Evolutionary conservation across 1,140 invertebrate species (phyloP).

Genomic region (Drosophila lini): DNA sequence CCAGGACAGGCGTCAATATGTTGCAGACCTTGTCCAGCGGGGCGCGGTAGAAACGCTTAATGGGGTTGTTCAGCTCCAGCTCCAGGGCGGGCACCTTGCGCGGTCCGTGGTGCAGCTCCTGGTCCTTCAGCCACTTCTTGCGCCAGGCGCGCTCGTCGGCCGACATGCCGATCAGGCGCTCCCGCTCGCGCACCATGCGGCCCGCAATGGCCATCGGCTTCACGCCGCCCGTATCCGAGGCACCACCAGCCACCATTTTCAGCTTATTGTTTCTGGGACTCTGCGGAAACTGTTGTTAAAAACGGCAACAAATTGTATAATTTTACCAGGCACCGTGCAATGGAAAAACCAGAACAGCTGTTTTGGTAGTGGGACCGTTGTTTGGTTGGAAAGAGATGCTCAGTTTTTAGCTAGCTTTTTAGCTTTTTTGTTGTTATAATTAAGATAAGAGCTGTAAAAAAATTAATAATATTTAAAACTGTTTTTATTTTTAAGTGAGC

Average conservation of each 20-base stretch:
- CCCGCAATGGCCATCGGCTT: conserved; percentile 91
- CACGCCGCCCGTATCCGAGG: conserved; percentile 87
- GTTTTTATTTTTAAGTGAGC: no score
- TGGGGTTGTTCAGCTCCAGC: conserved; percentile 89
- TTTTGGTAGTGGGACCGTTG: conserved; percentile 7
- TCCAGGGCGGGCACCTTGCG: conserved; percentile 88
- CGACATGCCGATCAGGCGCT: conserved; percentile 92
- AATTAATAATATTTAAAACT: neutral
- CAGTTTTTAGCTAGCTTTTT: neutral
- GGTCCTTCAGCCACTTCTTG: conserved; percentile 93
- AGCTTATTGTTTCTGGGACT: neutral
- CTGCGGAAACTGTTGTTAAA: conserved; percentile 15
- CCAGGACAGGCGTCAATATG: conserved; percentile 87
- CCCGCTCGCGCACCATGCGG: conserved; percentile 89
- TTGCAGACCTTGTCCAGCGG: conserved; percentile 88
- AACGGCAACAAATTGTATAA: conserved; percentile 43
- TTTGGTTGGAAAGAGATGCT: no score
- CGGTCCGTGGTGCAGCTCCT: conserved; percentile 91
- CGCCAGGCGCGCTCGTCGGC: conserved; percentile 93
- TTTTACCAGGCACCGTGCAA: conserved; percentile 9
- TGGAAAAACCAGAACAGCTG: conserved; percentile 32
- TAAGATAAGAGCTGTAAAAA: neutral
- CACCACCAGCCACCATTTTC: conserved; percentile 70
- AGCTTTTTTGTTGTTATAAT: neutral
- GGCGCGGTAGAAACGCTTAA: conserved; percentile 89